These are phyloP conservation scores for Chitala chitala DNA, from an alignment of 2,113 vertebrate species.

Conservation along the genomic window DNA sequence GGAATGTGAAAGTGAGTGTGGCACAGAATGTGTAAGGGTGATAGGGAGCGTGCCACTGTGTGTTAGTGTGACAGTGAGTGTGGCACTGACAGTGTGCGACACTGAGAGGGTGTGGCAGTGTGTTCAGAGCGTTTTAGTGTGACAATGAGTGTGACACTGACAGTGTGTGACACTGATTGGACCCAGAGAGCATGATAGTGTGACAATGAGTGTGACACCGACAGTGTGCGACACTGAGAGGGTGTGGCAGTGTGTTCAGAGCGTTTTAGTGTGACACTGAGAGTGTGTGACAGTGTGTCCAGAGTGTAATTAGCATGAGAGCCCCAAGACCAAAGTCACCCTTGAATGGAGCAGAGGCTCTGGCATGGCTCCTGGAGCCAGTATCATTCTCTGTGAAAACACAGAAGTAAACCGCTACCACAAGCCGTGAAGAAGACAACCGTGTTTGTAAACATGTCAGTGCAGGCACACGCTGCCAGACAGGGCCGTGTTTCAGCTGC, in stretches of 20 bases:
- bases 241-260: conserved; percentile 23
- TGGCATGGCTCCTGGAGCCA: not conserved
- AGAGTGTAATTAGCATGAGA: conserved; percentile 23
- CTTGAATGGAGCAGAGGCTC: not conserved
- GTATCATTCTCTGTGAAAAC: not conserved
- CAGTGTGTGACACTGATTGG: not conserved
- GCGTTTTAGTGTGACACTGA: not conserved
- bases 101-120: too few species aligned
- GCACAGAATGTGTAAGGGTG: not conserved
- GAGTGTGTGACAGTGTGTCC: conserved; percentile 29
- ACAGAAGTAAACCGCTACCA: not conserved
- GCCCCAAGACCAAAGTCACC: conserved; percentile 22
- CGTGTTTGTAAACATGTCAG: conserved; percentile 12
- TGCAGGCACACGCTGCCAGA: not conserved
- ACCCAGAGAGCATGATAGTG: too few species aligned
- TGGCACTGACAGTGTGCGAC: too few species aligned
- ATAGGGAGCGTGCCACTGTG: too few species aligned
- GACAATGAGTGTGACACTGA: not conserved
- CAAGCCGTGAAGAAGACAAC: conserved; percentile 6
- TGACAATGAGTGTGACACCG: not conserved
- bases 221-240: too few species aligned
- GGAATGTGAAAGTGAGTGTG: too few species aligned
- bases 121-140: not conserved
- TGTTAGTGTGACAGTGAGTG: not conserved
- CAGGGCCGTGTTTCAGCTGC: not conserved